Conservation (phyloP, 2,888 invertebrate genomes). For the Eupeodes luniger region DNA sequence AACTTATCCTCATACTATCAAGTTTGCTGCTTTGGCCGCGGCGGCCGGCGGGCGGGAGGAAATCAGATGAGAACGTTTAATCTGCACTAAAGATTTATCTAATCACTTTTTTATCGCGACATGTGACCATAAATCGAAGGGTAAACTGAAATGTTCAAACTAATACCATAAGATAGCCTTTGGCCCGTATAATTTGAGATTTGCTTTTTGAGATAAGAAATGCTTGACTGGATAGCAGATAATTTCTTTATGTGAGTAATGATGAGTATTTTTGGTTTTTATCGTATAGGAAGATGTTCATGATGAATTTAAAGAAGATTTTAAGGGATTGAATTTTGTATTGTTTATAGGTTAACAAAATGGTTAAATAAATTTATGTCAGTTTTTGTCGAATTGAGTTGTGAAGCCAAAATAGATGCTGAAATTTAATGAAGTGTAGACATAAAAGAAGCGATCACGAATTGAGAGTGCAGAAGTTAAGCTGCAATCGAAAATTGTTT, state of each 20-base stretch:
- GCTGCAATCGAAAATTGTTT: too few relatives aligned
- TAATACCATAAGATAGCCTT: not conserved
- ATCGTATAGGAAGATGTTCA: not conserved
- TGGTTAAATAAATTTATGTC: too few relatives aligned
- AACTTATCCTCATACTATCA: not conserved
- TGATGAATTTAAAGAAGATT: not conserved
- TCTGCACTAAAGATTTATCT: conserved; percentile 49
- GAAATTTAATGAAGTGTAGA: too few relatives aligned
- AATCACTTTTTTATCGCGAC: conserved; percentile 58
- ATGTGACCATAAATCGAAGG: conserved; percentile 60
- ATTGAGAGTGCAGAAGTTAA: too few relatives aligned
- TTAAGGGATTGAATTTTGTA: too few relatives aligned
- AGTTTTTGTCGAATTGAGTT: too few relatives aligned
- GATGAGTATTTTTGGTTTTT: not conserved
- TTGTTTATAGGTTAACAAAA: too few relatives aligned
- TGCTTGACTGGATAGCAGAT: not conserved
- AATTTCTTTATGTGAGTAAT: not conserved
- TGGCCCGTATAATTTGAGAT: not conserved
- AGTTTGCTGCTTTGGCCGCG: too few relatives aligned
- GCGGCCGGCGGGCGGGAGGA: too few relatives aligned
- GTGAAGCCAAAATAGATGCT: too few relatives aligned
- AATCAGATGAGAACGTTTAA: conserved; percentile 2
- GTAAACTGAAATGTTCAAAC: conserved; percentile 21
- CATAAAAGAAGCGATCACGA: too few relatives aligned
- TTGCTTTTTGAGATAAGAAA: not conserved